Conservation (phyloP, 2,113 vertebrate genomes). For the Pangasianodon gigas region DNA sequence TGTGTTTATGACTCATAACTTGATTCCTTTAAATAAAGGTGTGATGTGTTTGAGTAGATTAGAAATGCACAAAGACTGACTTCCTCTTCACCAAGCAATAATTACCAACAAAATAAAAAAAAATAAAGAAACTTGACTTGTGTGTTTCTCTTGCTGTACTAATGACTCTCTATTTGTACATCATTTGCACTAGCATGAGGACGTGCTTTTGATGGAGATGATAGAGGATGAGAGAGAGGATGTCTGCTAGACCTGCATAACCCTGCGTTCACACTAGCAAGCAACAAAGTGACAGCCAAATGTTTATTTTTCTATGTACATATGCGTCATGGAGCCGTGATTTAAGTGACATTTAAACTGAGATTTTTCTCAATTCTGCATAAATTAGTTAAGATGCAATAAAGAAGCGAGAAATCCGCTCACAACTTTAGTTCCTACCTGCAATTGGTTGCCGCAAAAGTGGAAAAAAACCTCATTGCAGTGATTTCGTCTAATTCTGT, state of each 20-base stretch:
- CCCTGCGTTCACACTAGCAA: neutral
- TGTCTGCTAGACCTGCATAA: neutral
- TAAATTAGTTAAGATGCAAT: neutral
- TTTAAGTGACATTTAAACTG: neutral
- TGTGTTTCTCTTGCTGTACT: neutral
- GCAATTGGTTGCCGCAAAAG: neutral
- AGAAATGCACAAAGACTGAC: neutral
- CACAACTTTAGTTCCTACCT: neutral
- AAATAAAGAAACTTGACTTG: neutral
- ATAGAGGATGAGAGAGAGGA: neutral
- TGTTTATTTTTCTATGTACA: neutral
- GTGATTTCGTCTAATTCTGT: too few species aligned
- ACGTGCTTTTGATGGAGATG: neutral
- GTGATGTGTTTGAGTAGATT: neutral
- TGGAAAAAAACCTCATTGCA: too few species aligned
- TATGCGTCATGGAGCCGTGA: neutral
- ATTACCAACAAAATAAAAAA: neutral
- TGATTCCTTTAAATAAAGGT: neutral
- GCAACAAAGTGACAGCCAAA: neutral
- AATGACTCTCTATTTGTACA: neutral
- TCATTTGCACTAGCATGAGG: neutral
- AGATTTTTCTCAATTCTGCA: neutral
- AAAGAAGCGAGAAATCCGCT: neutral
- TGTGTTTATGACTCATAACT: neutral
- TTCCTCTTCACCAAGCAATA: neutral